phyloP scores from a whole-genome alignment of 2,797 vertebrate species.

The Otolemur crassicaudatus region DNA sequence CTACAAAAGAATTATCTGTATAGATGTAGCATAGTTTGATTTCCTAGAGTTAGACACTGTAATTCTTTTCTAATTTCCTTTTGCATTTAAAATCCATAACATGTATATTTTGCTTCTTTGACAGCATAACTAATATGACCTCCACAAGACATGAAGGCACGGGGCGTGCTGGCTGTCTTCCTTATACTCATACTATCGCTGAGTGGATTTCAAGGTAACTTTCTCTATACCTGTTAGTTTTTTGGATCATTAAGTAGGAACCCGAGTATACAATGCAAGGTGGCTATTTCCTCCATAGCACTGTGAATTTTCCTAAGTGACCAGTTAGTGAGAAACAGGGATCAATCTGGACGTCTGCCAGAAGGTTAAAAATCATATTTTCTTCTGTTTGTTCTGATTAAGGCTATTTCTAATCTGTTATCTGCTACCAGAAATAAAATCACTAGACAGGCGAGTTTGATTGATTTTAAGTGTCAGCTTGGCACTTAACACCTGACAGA shows the following conservation, averaged over 20 bases:
- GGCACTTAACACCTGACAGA: constrained; percentile 1
- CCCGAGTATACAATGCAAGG: background rate
- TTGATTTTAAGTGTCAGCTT: constrained; percentile 11
- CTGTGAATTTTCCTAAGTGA: background rate
- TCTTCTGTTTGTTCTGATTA: constrained; percentile 2
- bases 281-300: background rate
- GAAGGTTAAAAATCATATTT: background rate
- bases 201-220: constrained; percentile 57
- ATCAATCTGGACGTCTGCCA: background rate
- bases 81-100: constrained; percentile 23
- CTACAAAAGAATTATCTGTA: constrained; percentile 21
- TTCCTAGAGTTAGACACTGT: background rate
- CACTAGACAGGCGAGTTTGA: constrained; percentile 15
- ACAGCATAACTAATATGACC: background rate
- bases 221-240: background rate
- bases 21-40: background rate
- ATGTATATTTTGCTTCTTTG: constrained; percentile 33
- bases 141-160: constrained; percentile 57
- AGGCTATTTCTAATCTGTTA: constrained; percentile 37
- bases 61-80: constrained; percentile 6
- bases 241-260: background rate
- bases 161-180: background rate
- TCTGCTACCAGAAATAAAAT: constrained; percentile 39
- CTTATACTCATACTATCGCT: background rate
- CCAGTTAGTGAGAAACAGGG: constrained; percentile 10